Percentiles rank a stretch among this genome's conserved stretches.
Evolutionary conservation across 2,797 vertebrate genomes (phyloP).

Genomic region (Hydrophis major): DNA sequence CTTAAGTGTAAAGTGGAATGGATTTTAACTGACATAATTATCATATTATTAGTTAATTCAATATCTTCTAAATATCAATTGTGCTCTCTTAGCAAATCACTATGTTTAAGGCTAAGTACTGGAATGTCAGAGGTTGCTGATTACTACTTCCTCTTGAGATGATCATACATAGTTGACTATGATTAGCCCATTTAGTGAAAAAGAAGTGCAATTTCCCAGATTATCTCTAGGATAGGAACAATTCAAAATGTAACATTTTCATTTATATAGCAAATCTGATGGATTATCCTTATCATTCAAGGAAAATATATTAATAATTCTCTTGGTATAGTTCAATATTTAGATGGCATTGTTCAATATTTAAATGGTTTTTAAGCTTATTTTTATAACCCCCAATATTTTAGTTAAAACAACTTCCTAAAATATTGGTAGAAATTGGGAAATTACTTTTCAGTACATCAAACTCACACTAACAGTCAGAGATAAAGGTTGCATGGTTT

Average conservation of each 20-base stretch:
- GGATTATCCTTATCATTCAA: neutral
- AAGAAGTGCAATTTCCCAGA: neutral
- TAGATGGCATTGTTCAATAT: neutral
- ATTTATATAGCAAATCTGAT: neutral
- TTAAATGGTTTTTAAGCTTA: neutral
- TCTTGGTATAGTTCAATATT: neutral
- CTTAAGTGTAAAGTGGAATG: neutral
- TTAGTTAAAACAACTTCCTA: neutral
- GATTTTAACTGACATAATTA: neutral
- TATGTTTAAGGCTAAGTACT: neutral
- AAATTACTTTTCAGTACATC: too few relatives aligned
- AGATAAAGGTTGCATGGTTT: neutral
- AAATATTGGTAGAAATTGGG: neutral
- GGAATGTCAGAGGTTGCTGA: neutral
- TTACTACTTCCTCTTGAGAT: neutral
- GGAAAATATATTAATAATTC: neutral
- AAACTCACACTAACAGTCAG: neutral
- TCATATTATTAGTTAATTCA: neutral
- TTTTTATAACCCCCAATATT: neutral
- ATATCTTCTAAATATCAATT: neutral
- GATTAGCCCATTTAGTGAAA: neutral
- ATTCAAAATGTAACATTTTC: neutral
- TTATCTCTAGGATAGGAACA: neutral
- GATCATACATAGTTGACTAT: neutral
- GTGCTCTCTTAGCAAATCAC: neutral